Evolutionary conservation across 2,888 invertebrate species (phyloP), one percentile per base, ranked within the genome.

Genomic region (Bursaphelenchus okinawaensis): DNA sequence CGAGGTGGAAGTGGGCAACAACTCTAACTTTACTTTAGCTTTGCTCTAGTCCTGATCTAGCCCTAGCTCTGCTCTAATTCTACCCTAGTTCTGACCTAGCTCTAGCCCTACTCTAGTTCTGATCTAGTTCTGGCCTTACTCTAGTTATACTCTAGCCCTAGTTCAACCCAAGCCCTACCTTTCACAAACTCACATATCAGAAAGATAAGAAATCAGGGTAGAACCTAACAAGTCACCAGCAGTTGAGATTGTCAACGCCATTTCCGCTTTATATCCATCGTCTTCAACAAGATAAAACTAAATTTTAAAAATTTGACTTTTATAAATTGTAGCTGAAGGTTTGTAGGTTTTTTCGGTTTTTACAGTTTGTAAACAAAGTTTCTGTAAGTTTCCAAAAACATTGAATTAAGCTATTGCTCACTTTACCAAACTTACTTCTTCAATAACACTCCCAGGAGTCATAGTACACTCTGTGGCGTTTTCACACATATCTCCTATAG

Each of bases 261-360:
- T 50, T 19, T 75, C 77, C 19, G 71, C 72, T 22, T 75, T 62
- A 57, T 67, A 71, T 19, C 69, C 31, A 19, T 58, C 50, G 16
- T 64, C 66, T 16, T 66, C 72, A 1, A 52, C 59, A 24, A 75
- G 62, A 58, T 74, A 59, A 63, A 74, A 75, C 67, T 73, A 54
- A 62, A 71, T n/a, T 1, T 54, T 40, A n/a, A n/a, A n/a, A n/a
- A n/a, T n/a, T n/a, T n/a, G n/a, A n/a, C n/a, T n/a, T n/a, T n/a
- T n/a, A n/a, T n/a, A n/a, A n/a, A n/a, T n/a, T n/a, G n/a, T n/a
- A n/a, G n/a, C n/a, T n/a, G n/a, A n/a, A n/a, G n/a, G n/a, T n/a
- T n/a, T n/a, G n/a, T n/a, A n/a, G n/a, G n/a, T n/a, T n/a, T n/a
- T n/a, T n/a, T n/a, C n/a, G n/a, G n/a, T n/a, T n/a, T n/a, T n/a